A percentile compares a stretch with the other conserved stretches of the same genome.
Conservation (phyloP, 2,797 vertebrate genomes). For the Salarias fasciatus region DNA sequence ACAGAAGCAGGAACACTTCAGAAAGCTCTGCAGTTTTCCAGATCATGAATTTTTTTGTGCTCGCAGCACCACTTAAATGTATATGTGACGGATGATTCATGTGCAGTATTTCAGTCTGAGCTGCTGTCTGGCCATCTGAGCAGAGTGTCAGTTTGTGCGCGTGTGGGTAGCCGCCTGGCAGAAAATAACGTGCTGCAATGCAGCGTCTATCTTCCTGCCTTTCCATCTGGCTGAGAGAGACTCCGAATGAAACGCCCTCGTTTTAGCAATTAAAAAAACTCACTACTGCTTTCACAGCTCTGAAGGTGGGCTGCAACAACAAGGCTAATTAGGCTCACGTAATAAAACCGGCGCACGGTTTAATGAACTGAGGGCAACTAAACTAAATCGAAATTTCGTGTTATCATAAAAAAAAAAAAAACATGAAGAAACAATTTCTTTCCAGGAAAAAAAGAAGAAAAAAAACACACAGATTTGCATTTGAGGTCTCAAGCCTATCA, state of each 20-base stretch:
- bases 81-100: constrained; percentile 57
- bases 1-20: constrained; percentile 11
- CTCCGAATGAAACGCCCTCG: constrained; percentile 30
- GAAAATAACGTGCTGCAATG: constrained; percentile 73
- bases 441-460: neutral
- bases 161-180: constrained; percentile 63
- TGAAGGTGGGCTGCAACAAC: constrained; percentile 33
- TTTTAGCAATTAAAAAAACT: constrained; percentile 37
- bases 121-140: constrained; percentile 38
- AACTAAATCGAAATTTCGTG: constrained; percentile 8
- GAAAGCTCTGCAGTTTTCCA: constrained; percentile 21
- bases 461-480: constrained; percentile 2
- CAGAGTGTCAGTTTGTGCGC: constrained; percentile 29
- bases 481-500: constrained; percentile 15
- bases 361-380: constrained; percentile 34
- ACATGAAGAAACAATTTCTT: constrained; percentile 12
- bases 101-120: constrained; percentile 49
- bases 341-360: constrained; percentile 26
- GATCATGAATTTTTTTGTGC: constrained; percentile 31
- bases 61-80: constrained; percentile 52
- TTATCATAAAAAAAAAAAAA: constrained; percentile 33
- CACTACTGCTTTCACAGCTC: constrained; percentile 12
- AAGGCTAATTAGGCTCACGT: constrained; percentile 28
- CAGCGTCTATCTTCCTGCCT: constrained; percentile 66
- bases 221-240: constrained; percentile 60